Base-by-base conservation (phyloP, 2,797 vertebrate species). In the Telmatherina bonti region DNA sequence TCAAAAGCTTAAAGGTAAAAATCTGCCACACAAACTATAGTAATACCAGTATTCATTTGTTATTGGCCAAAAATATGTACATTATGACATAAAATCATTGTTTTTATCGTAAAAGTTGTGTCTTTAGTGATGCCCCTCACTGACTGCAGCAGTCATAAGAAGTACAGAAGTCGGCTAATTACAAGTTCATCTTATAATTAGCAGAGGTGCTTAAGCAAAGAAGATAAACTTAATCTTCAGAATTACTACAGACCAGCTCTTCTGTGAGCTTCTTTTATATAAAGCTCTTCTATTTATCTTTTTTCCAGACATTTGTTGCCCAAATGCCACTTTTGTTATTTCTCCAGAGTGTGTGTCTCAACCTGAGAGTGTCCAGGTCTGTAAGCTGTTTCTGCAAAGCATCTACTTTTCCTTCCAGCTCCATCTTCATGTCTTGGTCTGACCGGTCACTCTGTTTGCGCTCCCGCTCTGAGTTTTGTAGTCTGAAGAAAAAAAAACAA, bases 361-460 rank as follows among this genome's bases (percentile, higher is more conserved):
- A 98, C 97, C 97, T 96, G 67, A 96, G 94, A 47, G 89, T 89
- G 2, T 96, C 96, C 86, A 98, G 90, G 49, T 97, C 96, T 27
- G 93, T 76, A 43, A 99, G 93, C 35, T 96, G 96, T 54, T 94
- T 94, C 86, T 94, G 94, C 72, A 97, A 83, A 0, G 74, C 77
- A 1, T 94, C 84, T 0, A 96, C 94, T 76, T 85, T 95, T 43
- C 89, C 92, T 4, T 95, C 92, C 66, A 99, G 93, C 81, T 98
- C 96, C 24, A 88, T 89, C 79, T 92, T 94, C 90, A 97, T 89
- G 76, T 92, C 94, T 73, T 62, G 93, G 91, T 96, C 96, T 1
- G 92, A 92, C 38, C 96, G 94, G 79, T 97, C 95, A 0, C 92
- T 95, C 16, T 89, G 91, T 76, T 89, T 94, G 66, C 92, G 88